phyloP scores from a whole-genome alignment of 1,140 invertebrate species.

The Bathynomus jamesi region DNA sequence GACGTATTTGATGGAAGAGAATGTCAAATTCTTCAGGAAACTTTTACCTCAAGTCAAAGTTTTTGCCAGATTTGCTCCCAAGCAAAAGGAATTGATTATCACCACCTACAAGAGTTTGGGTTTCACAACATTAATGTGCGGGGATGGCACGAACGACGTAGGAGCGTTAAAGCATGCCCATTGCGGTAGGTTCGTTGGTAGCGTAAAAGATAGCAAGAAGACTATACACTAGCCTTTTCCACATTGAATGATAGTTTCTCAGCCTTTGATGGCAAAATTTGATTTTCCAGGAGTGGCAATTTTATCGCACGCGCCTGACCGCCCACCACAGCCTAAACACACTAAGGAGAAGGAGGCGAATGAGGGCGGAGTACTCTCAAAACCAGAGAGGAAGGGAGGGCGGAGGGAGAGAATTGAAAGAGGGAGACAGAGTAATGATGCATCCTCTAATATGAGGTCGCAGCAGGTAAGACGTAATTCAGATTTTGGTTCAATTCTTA shows the following conservation, averaged over 20 bases:
- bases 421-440: neutral
- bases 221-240: too few relatives aligned
- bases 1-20: conserved; percentile 57
- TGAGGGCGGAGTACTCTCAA: conserved; percentile 9
- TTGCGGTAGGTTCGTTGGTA: conserved; percentile 57
- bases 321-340: conserved; percentile 39
- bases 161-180: conserved; percentile 98
- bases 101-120: conserved; percentile 79
- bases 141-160: conserved; percentile 99
- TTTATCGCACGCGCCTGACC: conserved; percentile 75
- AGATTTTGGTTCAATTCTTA: too few relatives aligned
- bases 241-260: too few relatives aligned
- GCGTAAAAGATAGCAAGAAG: too few relatives aligned
- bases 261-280: neutral
- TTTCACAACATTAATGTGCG: conserved; percentile 93
- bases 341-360: conserved; percentile 39
- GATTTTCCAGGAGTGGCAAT: conserved; percentile 76
- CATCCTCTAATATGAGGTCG: conserved; percentile 7
- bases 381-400: conserved; percentile 31
- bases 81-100: conserved; percentile 94
- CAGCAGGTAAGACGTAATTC: conserved; percentile 20
- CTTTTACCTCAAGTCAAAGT: conserved; percentile 79
- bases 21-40: conserved; percentile 57
- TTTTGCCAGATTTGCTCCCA: conserved; percentile 89
- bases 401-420: conserved; percentile 18